Percentiles rank a stretch among this genome's conserved stretches.
phyloP scores from a whole-genome alignment of 2,888 invertebrate species.

The Drosophila hamatofila region DNA sequence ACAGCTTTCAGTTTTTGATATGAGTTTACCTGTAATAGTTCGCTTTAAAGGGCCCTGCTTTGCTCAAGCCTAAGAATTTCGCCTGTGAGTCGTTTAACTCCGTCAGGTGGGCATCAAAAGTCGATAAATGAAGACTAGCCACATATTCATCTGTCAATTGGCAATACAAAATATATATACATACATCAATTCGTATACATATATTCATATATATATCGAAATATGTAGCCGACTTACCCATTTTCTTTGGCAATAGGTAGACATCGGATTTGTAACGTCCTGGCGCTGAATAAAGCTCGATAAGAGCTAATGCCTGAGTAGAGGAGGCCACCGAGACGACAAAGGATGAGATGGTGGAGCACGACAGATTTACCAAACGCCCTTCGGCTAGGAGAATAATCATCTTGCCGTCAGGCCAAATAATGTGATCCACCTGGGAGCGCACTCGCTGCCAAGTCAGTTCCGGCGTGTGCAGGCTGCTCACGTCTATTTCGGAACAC shows the following conservation, averaged over 20 bases:
- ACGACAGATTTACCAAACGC: slow-evolving; percentile 96
- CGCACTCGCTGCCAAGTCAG: slow-evolving; percentile 98
- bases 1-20: too few relatives aligned
- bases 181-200: too few relatives aligned
- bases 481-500: slow-evolving; percentile 97
- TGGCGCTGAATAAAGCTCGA: slow-evolving; percentile 96
- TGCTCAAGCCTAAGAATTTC: slow-evolving; percentile 97
- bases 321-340: slow-evolving; percentile 98
- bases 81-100: slow-evolving; percentile 97
- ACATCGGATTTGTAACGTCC: slow-evolving; percentile 98
- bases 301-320: slow-evolving; percentile 97
- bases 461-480: slow-evolving; percentile 96
- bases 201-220: too few relatives aligned
- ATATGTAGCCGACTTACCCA: slow-evolving; percentile 92
- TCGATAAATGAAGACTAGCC: slow-evolving; percentile 96
- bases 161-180: too few relatives aligned
- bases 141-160: slow-evolving; percentile 94
- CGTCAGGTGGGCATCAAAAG: slow-evolving; percentile 98
- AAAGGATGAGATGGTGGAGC: slow-evolving; percentile 97
- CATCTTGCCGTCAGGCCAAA: slow-evolving; percentile 98
- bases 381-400: slow-evolving; percentile 97
- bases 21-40: slow-evolving; percentile 94
- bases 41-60: slow-evolving; percentile 98
- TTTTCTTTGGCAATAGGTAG: slow-evolving; percentile 98
- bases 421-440: slow-evolving; percentile 98